These are phyloP conservation scores for Cetonia aurata DNA, from an alignment of 2,888 invertebrate genomes.

Conservation along the genomic window DNA sequence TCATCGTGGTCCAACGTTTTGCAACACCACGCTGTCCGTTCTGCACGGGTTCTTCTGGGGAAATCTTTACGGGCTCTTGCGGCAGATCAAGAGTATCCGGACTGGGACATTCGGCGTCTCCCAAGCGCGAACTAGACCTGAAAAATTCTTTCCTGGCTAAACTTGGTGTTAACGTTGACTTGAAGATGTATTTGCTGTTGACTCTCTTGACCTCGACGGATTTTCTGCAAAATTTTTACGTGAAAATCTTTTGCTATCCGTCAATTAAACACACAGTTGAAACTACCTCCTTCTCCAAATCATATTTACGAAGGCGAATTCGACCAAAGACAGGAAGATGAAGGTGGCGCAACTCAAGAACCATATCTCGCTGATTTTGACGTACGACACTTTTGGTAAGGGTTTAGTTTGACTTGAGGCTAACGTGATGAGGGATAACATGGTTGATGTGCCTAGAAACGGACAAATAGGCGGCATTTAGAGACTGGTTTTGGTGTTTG, in stretches of 20 bases:
- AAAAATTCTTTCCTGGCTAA: conserved; percentile 79
- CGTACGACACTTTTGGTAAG: conserved; percentile 89
- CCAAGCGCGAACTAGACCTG: conserved; percentile 70
- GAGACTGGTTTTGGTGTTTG: too few relatives aligned
- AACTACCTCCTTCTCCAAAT: conserved; percentile 85
- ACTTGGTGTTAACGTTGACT: conserved; percentile 85
- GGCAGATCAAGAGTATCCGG: background rate
- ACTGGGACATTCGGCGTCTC: background rate
- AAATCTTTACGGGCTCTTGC: background rate
- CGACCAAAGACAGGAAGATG: conserved; percentile 86
- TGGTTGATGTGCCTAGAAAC: conserved; percentile 80
- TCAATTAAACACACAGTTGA: too few relatives aligned
- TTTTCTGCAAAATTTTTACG: conserved; percentile 69
- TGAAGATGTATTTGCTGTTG: conserved; percentile 86
- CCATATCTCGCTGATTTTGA: conserved; percentile 92
- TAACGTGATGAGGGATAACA: conserved; percentile 89
- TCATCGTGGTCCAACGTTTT: conserved; percentile 81
- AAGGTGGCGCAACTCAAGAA: conserved; percentile 87
- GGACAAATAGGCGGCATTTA: conserved; percentile 55
- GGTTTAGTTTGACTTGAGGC: conserved; percentile 88
- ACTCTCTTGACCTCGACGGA: conserved; percentile 79
- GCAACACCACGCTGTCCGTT: conserved; percentile 58
- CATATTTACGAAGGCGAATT: conserved; percentile 91
- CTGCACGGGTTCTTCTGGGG: conserved; percentile 53
- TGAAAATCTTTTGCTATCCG: too few relatives aligned